Conservation (phyloP, 1,140 invertebrate species). For the Psilanteris sp. region DNA sequence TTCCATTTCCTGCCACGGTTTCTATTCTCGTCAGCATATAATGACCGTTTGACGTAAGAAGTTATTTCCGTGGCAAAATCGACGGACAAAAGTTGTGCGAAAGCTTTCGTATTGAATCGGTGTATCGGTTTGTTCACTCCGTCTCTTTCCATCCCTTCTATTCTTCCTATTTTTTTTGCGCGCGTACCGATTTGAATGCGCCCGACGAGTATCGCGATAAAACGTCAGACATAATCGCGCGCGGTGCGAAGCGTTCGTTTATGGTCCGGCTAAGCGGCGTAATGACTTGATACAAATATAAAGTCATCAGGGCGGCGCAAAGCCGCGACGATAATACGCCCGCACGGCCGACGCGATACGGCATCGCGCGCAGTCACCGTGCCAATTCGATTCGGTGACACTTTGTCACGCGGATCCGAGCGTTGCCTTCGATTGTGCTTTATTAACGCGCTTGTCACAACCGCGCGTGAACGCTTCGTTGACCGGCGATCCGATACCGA, state of each 20-base stretch:
- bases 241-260: conserved; percentile 6
- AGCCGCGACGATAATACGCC: conserved; percentile 10
- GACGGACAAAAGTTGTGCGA: too few species aligned
- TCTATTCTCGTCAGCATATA: too few species aligned
- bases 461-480: too few species aligned
- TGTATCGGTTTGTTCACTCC: too few species aligned
- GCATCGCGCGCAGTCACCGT: conserved; percentile 48
- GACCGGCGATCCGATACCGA: too few species aligned
- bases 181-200: too few species aligned
- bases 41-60: too few species aligned
- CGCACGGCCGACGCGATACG: conserved; percentile 36
- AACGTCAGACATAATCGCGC: conserved; percentile 14
- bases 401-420: conserved; percentile 61
- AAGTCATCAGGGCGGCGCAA: conserved; percentile 31
- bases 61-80: too few species aligned
- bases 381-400: conserved; percentile 47
- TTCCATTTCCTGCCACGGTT: too few species aligned
- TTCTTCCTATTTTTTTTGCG: too few species aligned
- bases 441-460: conserved; percentile 57
- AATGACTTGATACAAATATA: conserved; percentile 46
- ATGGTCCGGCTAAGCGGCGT: conserved; percentile 3
- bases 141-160: too few species aligned
- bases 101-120: too few species aligned
- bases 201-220: conserved; percentile 4
- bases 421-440: conserved; percentile 51